phyloP scores from a whole-genome alignment of 2,888 invertebrate genomes.

The Scaptomyza polygonia region DNA sequence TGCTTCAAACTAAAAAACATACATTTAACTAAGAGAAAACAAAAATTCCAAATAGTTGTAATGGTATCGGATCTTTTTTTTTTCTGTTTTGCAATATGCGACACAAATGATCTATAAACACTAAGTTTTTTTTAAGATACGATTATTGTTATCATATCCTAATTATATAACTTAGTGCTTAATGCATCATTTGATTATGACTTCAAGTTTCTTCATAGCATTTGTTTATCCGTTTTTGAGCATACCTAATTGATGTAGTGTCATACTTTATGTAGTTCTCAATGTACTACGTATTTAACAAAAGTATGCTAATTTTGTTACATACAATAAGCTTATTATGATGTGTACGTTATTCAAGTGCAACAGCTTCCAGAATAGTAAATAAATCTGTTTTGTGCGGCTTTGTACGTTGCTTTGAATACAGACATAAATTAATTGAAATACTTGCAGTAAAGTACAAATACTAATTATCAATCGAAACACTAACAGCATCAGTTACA shows the following conservation, averaged over 20 bases:
- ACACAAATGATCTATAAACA: conserved; percentile 39
- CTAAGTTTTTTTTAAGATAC: neutral
- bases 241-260: conserved; percentile 44
- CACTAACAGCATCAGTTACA: conserved; percentile 34
- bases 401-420: conserved; percentile 52
- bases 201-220: conserved; percentile 17
- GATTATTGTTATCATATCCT: neutral
- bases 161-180: conserved; percentile 29
- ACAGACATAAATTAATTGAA: conserved; percentile 33
- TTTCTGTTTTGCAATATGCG: conserved; percentile 1
- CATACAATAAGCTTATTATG: conserved; percentile 8
- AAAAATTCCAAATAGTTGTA: conserved; percentile 51
- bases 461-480: conserved; percentile 65
- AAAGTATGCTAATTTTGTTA: conserved; percentile 41
- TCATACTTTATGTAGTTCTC: conserved; percentile 48
- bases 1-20: conserved; percentile 71
- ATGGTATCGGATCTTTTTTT: conserved; percentile 28
- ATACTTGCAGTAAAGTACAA: conserved; percentile 83
- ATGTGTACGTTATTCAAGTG: conserved; percentile 36
- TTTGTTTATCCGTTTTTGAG: conserved; percentile 23
- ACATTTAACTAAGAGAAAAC: conserved; percentile 25
- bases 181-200: conserved; percentile 27
- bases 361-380: conserved; percentile 33
- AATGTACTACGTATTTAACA: conserved; percentile 30
- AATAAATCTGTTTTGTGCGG: conserved; percentile 24